A percentile compares a stretch with the other conserved stretches of the same genome.
These are phyloP conservation scores for Microtus oregoni DNA, from an alignment of 2,113 vertebrate species.

Conservation along the genomic window DNA sequence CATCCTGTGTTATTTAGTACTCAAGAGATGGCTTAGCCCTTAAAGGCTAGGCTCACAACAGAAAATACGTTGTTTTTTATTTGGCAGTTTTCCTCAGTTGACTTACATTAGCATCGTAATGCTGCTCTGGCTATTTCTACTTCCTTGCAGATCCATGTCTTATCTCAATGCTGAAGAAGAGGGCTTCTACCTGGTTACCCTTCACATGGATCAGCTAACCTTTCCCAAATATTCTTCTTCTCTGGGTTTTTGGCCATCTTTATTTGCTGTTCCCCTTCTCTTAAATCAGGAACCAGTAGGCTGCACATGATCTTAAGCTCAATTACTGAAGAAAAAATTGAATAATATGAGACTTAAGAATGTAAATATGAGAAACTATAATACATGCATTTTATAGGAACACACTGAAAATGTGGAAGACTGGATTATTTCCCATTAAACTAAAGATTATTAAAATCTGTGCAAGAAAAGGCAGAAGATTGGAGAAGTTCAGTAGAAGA, in stretches of 20 bases:
- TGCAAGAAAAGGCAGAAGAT: not conserved
- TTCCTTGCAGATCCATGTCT: not conserved
- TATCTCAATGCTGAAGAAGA: not conserved
- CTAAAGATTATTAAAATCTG: not conserved
- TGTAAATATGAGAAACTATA: not conserved
- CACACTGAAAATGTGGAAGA: not conserved
- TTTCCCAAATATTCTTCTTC: not conserved
- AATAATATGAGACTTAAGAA: not conserved
- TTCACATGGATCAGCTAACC: not conserved
- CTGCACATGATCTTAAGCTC: not conserved
- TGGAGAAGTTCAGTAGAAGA: not conserved
- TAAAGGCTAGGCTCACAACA: too few species aligned
- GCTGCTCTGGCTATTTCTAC: accelerated
- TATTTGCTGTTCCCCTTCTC: not conserved
- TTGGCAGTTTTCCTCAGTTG: not conserved
- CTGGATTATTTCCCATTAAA: not conserved
- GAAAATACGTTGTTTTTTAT: not conserved
- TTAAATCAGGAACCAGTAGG: not conserved
- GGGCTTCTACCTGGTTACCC: not conserved
- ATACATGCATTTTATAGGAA: not conserved
- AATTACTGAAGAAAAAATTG: constrained; percentile 20
- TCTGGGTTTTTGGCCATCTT: not conserved
- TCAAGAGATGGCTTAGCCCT: too few species aligned
- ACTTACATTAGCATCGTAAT: not conserved
- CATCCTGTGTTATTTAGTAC: too few species aligned